Evolutionary conservation across 1,140 invertebrate species (phyloP), one percentile per base, ranked within the genome.

Genomic region (Panulirus ornatus): DNA sequence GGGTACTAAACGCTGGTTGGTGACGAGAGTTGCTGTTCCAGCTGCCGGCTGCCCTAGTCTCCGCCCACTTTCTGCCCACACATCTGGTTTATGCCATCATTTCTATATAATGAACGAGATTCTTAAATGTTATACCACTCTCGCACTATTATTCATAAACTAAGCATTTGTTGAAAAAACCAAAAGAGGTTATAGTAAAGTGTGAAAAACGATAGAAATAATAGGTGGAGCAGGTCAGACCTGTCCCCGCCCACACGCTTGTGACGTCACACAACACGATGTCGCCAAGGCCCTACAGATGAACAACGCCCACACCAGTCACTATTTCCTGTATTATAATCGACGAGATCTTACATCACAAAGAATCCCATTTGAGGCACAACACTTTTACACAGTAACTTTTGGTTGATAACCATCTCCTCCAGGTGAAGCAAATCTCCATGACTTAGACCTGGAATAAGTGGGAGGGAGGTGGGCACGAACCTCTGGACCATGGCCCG

Each of bases 261-360:
- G 66, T 84, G 83, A 84, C 83, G 83, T 84, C 83, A 84, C 83
- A 63, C 51, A 84, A 84, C 11, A 84, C 9, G n/a, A 40, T 84
- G 83, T 73, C 42, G 83, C 66, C 70, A 73, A 47, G 63, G 63
- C 63, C 40, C 38, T 40, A 58, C n/a, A 81, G 47, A 81, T 58
- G 78, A 81, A 58, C 78, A 58, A 81, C 78, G 78, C 78, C 78
- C 78, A 81, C 78, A 58, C 78, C 78, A 14, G 38, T 81, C 78
- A 81, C 27, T 54, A 81, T 81, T 81, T 81, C 78, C 78, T 79
- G 78, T 47, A 81, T 81, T 58, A 81, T 47, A 38, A 81, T 73
- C 2, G 42, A 19, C 30, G 27, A 51, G n/a, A 58, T 19, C n/a
- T 81, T 54, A 19, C 58, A n/a, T 38, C 44, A 34, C 76, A 36